Conservation (phyloP, 2,888 invertebrate genomes). For the Xestoiulus laeticollis region DNA sequence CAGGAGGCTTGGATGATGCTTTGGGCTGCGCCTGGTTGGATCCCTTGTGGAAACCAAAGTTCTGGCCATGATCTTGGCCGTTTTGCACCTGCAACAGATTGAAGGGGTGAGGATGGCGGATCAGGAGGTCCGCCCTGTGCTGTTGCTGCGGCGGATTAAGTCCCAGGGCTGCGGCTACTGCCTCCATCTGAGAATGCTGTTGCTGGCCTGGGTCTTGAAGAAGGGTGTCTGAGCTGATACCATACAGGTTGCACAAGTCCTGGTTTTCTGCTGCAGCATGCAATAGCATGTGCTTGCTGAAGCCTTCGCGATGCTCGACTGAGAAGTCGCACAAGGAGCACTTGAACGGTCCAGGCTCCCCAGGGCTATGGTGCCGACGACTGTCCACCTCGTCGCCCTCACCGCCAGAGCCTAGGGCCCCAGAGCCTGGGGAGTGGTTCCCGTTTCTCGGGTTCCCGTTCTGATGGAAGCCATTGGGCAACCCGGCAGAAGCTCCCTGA, state of each 20-base stretch:
- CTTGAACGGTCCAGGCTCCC: constrained; percentile 57
- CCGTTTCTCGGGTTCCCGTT: constrained; percentile 31
- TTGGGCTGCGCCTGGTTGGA: neutral
- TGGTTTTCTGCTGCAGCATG: constrained; percentile 64
- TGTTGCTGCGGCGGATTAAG: neutral
- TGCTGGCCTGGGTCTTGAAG: constrained; percentile 57
- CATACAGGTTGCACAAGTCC: constrained; percentile 62
- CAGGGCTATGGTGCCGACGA: constrained; percentile 55
- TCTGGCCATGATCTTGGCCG: neutral
- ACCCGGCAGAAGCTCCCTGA: neutral
- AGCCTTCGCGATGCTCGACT: constrained; percentile 61
- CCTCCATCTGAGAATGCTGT: neutral
- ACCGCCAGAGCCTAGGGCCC: constrained; percentile 16
- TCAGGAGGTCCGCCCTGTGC: neutral
- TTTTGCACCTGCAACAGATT: neutral
- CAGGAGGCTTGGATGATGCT: neutral
- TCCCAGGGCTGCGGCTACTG: constrained; percentile 43
- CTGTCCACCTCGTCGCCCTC: constrained; percentile 51
- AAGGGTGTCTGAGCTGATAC: constrained; percentile 61
- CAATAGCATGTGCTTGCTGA: constrained; percentile 64
- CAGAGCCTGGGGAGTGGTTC: constrained; percentile 14
- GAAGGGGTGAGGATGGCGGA: neutral
- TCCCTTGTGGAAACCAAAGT: constrained; percentile 18
- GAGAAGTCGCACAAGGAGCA: constrained; percentile 65
- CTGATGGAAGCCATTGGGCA: constrained; percentile 49